Conservation (phyloP, 2,888 invertebrate species). For the Dryococelus australis region DNA sequence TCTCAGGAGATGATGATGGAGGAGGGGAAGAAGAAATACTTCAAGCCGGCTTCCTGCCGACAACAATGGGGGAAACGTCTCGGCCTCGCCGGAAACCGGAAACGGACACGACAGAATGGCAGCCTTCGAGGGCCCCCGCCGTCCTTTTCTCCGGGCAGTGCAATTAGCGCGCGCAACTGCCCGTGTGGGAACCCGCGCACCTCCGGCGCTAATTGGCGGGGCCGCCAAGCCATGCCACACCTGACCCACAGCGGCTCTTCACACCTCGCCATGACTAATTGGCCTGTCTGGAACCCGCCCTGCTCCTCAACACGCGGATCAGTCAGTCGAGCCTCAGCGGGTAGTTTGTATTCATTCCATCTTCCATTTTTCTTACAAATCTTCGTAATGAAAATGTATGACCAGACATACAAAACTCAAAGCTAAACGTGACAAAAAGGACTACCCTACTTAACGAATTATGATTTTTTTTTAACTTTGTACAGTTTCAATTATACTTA, state of each 20-base stretch:
- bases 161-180: neutral
- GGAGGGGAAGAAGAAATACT: neutral
- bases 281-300: no score
- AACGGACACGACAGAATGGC: neutral
- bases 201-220: constrained; percentile 7
- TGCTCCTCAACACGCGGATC: no score
- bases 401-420: no score
- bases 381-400: no score
- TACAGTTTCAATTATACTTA: no score
- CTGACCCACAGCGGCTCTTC: neutral
- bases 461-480: no score
- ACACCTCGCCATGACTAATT: neutral
- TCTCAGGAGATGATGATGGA: no score
- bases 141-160: neutral
- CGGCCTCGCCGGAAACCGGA: neutral
- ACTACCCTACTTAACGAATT: no score
- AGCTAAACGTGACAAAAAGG: no score
- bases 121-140: neutral
- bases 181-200: neutral
- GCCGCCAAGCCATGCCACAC: neutral
- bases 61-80: neutral
- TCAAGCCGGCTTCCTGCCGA: neutral
- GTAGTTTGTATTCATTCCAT: no score
- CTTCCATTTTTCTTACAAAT: no score
- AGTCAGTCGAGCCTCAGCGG: no score